phyloP scores from a whole-genome alignment of 2,113 vertebrate genomes.

The Mirza zaza region DNA sequence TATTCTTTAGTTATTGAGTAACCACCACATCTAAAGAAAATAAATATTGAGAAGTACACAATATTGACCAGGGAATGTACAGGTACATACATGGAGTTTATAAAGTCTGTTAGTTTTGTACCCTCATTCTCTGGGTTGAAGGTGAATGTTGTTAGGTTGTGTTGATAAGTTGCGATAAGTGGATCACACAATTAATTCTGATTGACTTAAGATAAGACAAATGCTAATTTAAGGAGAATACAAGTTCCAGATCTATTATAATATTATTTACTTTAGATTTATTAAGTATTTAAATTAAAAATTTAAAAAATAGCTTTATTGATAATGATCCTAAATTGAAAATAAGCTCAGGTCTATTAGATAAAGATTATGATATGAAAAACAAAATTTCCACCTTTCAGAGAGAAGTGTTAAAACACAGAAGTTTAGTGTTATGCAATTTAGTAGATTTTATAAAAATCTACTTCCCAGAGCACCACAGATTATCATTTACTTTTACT shows the following conservation, averaged over 20 bases:
- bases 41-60: neutral
- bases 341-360: neutral
- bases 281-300: neutral
- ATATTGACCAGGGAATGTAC: neutral
- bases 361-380: neutral
- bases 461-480: fast-evolving
- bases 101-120: neutral
- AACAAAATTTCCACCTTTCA: neutral
- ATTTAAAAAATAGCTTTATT: neutral
- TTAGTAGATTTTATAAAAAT: neutral
- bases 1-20: neutral
- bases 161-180: neutral
- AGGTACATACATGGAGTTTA: neutral
- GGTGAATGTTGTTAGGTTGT: neutral
- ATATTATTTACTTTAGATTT: neutral
- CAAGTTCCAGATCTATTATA: neutral
- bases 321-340: neutral
- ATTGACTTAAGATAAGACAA: neutral
- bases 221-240: neutral
- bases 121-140: neutral
- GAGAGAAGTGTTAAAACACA: neutral
- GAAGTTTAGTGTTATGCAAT: neutral
- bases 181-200: neutral
- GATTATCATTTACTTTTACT: neutral
- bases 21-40: neutral